Percentiles rank a stretch among this genome's conserved stretches.
phyloP scores from a whole-genome alignment of 2,113 vertebrate species.

The Grallaria varia region DNA sequence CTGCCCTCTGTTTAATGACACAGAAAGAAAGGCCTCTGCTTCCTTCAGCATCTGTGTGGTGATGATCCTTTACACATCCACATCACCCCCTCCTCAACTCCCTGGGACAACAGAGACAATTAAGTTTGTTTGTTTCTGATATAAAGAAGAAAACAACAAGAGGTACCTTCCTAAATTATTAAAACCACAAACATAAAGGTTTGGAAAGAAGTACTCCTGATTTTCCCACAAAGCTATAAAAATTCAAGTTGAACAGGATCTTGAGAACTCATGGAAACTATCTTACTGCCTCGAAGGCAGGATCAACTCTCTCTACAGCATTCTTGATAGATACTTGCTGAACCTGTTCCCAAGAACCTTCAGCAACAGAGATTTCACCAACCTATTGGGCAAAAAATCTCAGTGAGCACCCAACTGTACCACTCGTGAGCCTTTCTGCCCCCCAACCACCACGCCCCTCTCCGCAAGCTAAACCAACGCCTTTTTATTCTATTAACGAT shows the following conservation, averaged over 20 bases:
- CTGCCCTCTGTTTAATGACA: background rate
- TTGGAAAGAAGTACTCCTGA: background rate
- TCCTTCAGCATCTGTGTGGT: background rate
- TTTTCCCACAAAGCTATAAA: background rate
- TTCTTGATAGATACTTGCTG: background rate
- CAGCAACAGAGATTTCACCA: background rate
- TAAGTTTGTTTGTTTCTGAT: background rate
- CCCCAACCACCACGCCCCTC: background rate
- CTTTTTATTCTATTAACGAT: accelerated
- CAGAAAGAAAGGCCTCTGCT: background rate
- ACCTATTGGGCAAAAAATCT: background rate
- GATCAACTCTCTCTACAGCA: background rate
- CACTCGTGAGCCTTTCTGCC: background rate
- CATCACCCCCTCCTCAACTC: background rate
- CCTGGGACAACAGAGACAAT: background rate
- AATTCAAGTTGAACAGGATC: background rate
- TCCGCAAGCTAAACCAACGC: background rate
- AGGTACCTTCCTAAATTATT: background rate
- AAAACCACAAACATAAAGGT: background rate
- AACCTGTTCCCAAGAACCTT: background rate
- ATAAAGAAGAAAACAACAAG: background rate
- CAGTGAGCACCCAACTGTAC: background rate
- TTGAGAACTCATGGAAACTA: background rate
- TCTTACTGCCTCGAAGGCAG: background rate
- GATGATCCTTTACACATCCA: background rate